Conservation (phyloP, 2,113 vertebrate species). For the Bothrops jararaca region DNA sequence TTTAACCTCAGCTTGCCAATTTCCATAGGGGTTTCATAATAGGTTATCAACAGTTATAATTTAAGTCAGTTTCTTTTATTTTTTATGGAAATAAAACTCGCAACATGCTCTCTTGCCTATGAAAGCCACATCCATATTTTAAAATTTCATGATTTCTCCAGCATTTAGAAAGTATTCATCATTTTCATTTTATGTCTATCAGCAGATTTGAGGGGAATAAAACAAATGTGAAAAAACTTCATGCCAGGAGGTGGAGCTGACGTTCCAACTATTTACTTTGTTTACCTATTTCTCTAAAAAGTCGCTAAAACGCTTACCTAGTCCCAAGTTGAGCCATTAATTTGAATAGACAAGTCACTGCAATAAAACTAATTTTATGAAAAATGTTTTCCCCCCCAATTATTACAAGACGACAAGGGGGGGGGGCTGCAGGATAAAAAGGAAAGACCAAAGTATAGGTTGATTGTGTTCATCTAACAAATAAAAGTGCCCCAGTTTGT, state of each 20-base stretch:
- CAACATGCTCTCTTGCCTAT: not conserved
- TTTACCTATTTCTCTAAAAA: conserved; percentile 41
- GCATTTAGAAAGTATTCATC: not conserved
- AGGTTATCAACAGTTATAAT: not conserved
- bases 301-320: conserved; percentile 51
- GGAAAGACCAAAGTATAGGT: not conserved
- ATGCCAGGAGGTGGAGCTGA: conserved; percentile 66
- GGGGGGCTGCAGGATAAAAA: not conserved
- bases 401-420: not conserved
- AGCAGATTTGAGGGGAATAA: not conserved
- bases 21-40: not conserved
- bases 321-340: conserved; percentile 46
- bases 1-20: not conserved
- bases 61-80: not conserved
- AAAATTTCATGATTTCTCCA: not conserved
- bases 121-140: not conserved
- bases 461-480: not conserved
- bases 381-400: not conserved
- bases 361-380: conserved; percentile 9
- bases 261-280: conserved; percentile 52
- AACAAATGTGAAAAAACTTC: not conserved
- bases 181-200: not conserved
- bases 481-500: not conserved
- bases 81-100: not conserved
- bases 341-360: conserved; percentile 37